Conservation (phyloP, 2,113 vertebrate genomes). For the Chaetorhynchus papuensis region DNA sequence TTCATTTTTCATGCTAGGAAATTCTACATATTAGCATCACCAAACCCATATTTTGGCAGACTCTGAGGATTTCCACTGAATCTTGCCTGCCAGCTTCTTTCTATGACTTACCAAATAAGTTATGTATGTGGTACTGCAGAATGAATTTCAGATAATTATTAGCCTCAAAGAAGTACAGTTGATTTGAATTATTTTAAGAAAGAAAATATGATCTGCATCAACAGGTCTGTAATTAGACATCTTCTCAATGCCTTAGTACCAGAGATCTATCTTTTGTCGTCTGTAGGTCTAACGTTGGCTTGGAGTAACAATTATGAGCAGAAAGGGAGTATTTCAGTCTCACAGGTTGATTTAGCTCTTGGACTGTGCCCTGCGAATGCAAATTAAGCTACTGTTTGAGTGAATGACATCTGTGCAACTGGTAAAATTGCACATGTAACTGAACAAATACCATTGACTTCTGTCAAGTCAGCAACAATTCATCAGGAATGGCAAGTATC, state of each 20-base stretch:
- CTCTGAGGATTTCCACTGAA: background rate
- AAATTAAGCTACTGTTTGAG: background rate
- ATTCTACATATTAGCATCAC: background rate
- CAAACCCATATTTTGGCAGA: background rate
- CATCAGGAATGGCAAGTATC: background rate
- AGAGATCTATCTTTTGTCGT: background rate
- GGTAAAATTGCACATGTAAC: background rate
- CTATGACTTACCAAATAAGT: background rate
- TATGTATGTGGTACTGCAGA: background rate
- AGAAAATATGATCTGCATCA: background rate
- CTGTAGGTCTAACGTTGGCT: background rate
- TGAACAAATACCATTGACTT: background rate
- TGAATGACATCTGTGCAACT: background rate
- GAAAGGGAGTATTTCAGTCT: background rate
- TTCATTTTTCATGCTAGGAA: background rate
- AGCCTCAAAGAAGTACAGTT: background rate
- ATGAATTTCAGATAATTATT: background rate
- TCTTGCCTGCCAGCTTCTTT: background rate
- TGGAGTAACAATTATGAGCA: background rate
- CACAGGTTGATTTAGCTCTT: background rate
- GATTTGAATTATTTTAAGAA: background rate
- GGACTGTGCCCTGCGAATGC: background rate
- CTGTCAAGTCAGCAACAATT: background rate
- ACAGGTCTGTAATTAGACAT: background rate
- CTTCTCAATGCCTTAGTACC: background rate